Evolutionary conservation across 64 coral and sea anemone genomes (phyloP), one percentile per base, ranked within the genome.

Genomic region (Platygyra sinensis): DNA sequence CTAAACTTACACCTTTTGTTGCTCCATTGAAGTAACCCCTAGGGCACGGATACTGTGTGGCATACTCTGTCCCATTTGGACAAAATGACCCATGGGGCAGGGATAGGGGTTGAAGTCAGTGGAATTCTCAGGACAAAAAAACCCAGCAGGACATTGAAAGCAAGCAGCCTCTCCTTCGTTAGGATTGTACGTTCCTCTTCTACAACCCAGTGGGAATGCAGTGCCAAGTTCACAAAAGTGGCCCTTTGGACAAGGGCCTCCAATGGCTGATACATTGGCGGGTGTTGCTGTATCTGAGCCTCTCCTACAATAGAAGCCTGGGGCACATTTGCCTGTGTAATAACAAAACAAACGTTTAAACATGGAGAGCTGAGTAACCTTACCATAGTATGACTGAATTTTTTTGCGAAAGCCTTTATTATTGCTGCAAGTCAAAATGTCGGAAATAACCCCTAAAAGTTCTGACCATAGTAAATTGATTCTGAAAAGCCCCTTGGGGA

Each of bases 51-150:
- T 88, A 96, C 65, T 99, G 76, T 16, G 94, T 93, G 0, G 75
- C 18, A 79, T 85, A 88, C 24, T 77, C 80, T 18, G 97, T 99
- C 13, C 94, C 97, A 79, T 99, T 99, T 52, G 97, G 97, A 52
- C 97, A 99, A 30, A 99, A 82, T 99, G 91, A 2, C 97, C 97
- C 75, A 89, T 89, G 27, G 97, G 97, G 73, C 97, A 99, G 30
- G 94, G 78, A 15, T 74, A 95, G 0, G 88, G 82, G 55, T 20
- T 63, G 59, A 78, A 99, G 62, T 86, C 76, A 57, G 90, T 91
- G 0, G 94, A 96, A 42, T 94, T 94, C 52, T 96, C 97, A 38
- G 94, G 91, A 52, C 94, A 99, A 42, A 91, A 99, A 62, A 96
- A 96, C 15, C 97, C 97, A 89, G 93, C 24, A 65, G 89, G 89